Base-by-base conservation (phyloP, 2,113 vertebrate species). In the Odocoileus hemionus region DNA sequence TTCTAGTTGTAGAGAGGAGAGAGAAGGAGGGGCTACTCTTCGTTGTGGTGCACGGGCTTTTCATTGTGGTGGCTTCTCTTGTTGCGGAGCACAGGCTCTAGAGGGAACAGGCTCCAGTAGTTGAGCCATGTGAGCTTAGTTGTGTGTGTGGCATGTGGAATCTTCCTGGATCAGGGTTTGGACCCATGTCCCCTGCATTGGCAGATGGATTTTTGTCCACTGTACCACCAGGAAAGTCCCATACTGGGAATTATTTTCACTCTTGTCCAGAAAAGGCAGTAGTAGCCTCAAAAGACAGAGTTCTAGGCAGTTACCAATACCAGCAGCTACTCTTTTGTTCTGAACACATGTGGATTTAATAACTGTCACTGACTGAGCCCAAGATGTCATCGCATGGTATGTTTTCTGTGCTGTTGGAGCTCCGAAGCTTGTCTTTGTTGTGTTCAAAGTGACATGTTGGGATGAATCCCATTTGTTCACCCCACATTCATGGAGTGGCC, bases 21-120 rank as follows among this genome's bases (percentile, higher is more conserved):
- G 64, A 36, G n/a, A 13, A 13, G 19, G 19, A 39, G n/a, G 55
- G 67, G 67, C 67, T 23, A 0, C 67, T 23, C n/a, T 70, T 39
- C n/a, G 1, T 21, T 6, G n/a, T 70, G 67, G 4, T 6, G 0
- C 5, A 3, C 0, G 0, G 67, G n/a, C 19, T 39, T 23, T 6
- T 39, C 67, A 3, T 11, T 1, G 1, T 23, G 19, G 10, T 23
- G n/a, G 67, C n/a, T 13, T 39, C 67, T 70, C 15, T 36, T 36
- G 10, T 74, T 74, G 67, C 9, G 0, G 5, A 39, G 67, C 19
- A 25, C 19, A 39, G 36, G 19, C 67, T 74, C 21, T 6, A 12
- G 67, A 39, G 67, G 39, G 67, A 23, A 19, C 67, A 39, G 67
- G n/a, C 36, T 39, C 36, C 36, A 70, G n/a, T 5, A 36, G 67